Percentiles rank a stretch among this genome's conserved stretches.
Evolutionary conservation across 2,888 invertebrate genomes (phyloP).

Genomic region (Drosophila setosimentum): DNA sequence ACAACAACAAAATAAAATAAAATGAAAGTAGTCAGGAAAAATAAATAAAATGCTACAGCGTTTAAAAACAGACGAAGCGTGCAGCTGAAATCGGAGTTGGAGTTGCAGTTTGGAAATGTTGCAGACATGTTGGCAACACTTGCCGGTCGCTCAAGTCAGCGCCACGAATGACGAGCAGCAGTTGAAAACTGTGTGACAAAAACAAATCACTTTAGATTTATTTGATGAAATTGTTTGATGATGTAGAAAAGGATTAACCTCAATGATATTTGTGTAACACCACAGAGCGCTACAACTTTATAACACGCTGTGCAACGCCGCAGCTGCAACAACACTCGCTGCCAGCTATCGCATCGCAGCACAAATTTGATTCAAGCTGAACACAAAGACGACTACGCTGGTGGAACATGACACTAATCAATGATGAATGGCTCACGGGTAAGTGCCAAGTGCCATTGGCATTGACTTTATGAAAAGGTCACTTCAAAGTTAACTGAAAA

Average conservation of each 20-base stretch:
- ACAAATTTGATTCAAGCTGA: conserved; percentile 63
- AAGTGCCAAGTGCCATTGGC: conserved; percentile 22
- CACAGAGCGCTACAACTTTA: conserved; percentile 5
- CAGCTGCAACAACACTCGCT: conserved; percentile 13
- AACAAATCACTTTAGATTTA: conserved; percentile 80
- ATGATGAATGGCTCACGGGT: conserved; percentile 54
- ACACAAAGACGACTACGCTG: conserved; percentile 36
- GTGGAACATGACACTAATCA: conserved; percentile 64
- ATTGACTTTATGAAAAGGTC: conserved; percentile 50
- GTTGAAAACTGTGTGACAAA: conserved; percentile 78
- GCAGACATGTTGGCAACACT: conserved; percentile 58
- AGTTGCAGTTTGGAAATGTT: conserved; percentile 37
- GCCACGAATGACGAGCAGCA: conserved; percentile 55
- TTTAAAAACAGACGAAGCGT: conserved; percentile 69
- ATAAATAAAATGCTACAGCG: conserved; percentile 61
- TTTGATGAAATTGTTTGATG: conserved; percentile 81
- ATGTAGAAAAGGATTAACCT: conserved; percentile 80
- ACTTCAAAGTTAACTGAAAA: conserved; percentile 38
- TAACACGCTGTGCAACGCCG: conserved; percentile 9
- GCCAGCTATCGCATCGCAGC: conserved; percentile 16
- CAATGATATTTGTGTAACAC: conserved; percentile 74
- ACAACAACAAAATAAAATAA: conserved; percentile 1
- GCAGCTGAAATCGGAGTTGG: conserved; percentile 28
- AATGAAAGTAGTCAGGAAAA: conserved; percentile 45
- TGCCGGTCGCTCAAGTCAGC: conserved; percentile 13